Evolutionary conservation across 2,113 vertebrate genomes (phyloP), one percentile per base, ranked within the genome.

Genomic region (Perognathus longimembris): DNA sequence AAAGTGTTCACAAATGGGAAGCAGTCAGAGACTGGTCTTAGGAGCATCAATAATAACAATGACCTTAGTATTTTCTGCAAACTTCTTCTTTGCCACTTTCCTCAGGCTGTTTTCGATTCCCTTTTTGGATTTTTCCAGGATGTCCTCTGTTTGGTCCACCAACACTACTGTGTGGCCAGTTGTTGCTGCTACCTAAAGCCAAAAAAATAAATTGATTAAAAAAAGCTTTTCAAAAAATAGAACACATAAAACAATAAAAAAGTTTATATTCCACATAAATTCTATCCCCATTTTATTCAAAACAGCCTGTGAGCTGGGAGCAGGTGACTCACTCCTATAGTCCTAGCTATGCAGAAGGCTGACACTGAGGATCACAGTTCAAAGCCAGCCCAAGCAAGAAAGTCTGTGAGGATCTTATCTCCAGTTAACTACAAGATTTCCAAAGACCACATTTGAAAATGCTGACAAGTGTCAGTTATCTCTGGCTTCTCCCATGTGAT

Each of bases 31-130:
- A 54, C 22, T 20, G 59, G 34, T 42, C 40, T 34, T 85, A 38
- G 77, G 7, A 3, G 79, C 77, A 92, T 28, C 38, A 80, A 93
- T 30, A 61, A 77, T 17, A 75, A 36, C 30, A 80, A 73, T 94
- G 81, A 99, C 99, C 99, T 99, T 98, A 59, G 99, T 99, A 59
- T 99, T 99, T 81, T 99, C 99, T 0, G 99, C 98, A 98, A 99
- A 99, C 96, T 99, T 99, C 98, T 99, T 99, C 98, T 99, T 99
- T 40, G 97, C 97, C 87, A 99, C 97, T 97, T 98, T 99, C 96
- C 97, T 99, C 69, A 99, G 98, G 90, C 98, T 99, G 59, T 98
- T 98, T 95, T 99, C 98, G 34, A 99, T 99, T 59, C 98, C 98
- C 96, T 98, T 99, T 50, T 97, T 64, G 7, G 99, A 98, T 64